Evolutionary conservation across 2,113 vertebrate genomes (phyloP).

Genomic region (Callaeas wilsoni): DNA sequence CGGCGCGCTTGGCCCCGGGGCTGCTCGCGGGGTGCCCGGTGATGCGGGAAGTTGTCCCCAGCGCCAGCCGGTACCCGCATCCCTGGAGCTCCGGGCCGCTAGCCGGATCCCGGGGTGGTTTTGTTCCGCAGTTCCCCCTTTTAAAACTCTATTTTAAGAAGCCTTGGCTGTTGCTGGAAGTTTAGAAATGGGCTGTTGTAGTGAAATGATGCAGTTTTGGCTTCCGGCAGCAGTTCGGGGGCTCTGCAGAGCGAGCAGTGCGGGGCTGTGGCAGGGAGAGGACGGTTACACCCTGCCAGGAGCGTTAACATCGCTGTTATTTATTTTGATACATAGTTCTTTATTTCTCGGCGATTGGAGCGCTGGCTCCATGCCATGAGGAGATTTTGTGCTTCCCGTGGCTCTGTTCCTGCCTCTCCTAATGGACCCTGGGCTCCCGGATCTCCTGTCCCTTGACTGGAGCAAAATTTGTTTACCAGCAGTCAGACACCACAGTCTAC

Average conservation of each 20-base stretch:
- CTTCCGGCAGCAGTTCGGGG: neutral
- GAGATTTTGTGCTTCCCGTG: neutral
- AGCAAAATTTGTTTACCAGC: conserved; percentile 25
- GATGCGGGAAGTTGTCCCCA: neutral
- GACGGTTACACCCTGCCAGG: neutral
- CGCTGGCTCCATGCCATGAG: neutral
- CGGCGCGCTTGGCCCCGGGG: neutral
- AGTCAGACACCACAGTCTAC: neutral
- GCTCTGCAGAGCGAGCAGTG: neutral
- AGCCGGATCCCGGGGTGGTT: neutral
- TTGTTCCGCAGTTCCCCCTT: neutral
- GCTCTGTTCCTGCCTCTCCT: neutral
- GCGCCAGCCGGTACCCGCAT: neutral
- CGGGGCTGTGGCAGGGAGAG: neutral
- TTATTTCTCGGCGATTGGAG: neutral
- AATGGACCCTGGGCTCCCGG: neutral
- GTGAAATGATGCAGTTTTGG: neutral
- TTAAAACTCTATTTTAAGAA: neutral
- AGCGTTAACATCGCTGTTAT: accelerated
- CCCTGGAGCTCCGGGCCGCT: neutral
- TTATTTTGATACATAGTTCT: neutral
- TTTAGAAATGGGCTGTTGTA: neutral
- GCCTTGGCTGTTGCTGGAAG: neutral
- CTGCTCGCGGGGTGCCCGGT: neutral
- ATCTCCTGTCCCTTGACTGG: neutral